Percentiles rank a stretch among this genome's conserved stretches.
phyloP scores from a whole-genome alignment of 2,113 vertebrate species.

The Scomber japonicus region DNA sequence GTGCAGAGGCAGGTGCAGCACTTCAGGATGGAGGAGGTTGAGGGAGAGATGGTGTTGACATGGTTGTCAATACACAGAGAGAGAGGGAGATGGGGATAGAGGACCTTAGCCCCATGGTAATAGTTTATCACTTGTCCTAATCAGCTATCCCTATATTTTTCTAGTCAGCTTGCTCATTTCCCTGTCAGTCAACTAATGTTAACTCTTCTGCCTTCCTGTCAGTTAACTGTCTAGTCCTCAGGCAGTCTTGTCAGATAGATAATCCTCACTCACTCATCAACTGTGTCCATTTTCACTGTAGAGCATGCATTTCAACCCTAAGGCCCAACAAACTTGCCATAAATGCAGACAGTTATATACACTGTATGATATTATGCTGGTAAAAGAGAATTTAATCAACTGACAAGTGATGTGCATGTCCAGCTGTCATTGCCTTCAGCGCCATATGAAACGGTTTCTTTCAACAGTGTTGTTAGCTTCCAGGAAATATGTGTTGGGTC shows the following conservation, averaged over 20 bases:
- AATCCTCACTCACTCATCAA: constrained; percentile 7
- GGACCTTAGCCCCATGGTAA: no score
- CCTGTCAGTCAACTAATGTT: constrained; percentile 6
- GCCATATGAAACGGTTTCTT: background rate
- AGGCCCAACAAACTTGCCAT: background rate
- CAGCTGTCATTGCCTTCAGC: background rate
- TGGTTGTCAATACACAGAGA: no score
- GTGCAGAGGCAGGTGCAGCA: no score
- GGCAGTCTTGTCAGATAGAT: constrained; percentile 4
- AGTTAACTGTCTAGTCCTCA: background rate
- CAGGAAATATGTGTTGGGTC: background rate
- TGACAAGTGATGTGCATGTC: no score
- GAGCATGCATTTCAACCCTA: background rate
- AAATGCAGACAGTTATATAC: background rate
- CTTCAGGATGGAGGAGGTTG: no score
- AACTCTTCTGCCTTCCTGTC: background rate
- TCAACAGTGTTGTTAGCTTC: background rate
- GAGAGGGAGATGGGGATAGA: no score
- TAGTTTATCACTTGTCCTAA: background rate
- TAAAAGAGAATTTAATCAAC: no score
- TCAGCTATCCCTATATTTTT: background rate
- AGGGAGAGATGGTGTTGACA: no score
- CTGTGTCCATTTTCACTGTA: constrained; percentile 7
- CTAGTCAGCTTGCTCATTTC: background rate
- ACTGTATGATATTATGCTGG: background rate